Conservation (phyloP, 2,888 invertebrate species). For the Artemia sinica region DNA sequence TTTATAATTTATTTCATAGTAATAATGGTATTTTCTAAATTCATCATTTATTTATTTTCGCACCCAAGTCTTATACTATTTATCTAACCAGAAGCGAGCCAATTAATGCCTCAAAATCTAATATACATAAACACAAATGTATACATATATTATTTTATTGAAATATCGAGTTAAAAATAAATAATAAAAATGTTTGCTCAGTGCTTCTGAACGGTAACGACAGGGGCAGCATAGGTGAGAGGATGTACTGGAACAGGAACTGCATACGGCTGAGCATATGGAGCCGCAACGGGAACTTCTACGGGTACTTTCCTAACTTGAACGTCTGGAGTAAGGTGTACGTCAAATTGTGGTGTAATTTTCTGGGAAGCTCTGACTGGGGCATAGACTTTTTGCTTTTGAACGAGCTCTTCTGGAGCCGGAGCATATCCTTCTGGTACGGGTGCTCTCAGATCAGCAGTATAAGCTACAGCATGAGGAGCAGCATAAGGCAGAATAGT, state of each 20-base stretch:
- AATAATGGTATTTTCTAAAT: too few relatives aligned
- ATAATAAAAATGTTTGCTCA: background rate
- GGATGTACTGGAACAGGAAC: conserved; percentile 18
- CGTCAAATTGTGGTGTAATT: conserved; percentile 30
- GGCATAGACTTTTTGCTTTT: conserved; percentile 28
- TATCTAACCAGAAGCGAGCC: too few relatives aligned
- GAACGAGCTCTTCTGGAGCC: conserved; percentile 25
- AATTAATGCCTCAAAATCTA: too few relatives aligned
- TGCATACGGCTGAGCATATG: conserved; percentile 25
- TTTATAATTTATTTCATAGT: too few relatives aligned
- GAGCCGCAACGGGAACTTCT: conserved; percentile 27
- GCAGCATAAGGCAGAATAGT: conserved; percentile 15
- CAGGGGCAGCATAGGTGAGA: background rate
- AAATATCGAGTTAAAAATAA: background rate
- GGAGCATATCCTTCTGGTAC: conserved; percentile 19
- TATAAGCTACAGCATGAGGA: conserved; percentile 12
- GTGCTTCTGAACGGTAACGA: background rate
- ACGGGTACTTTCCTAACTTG: conserved; percentile 28
- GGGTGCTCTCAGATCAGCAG: conserved; percentile 19
- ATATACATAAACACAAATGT: too few relatives aligned
- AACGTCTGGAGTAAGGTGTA: conserved; percentile 30
- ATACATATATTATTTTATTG: background rate
- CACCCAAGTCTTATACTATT: too few relatives aligned
- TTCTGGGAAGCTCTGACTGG: conserved; percentile 31
- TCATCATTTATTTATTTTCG: too few relatives aligned